Base-by-base conservation (phyloP, 2,888 invertebrate species). In the Cantharis rustica region DNA sequence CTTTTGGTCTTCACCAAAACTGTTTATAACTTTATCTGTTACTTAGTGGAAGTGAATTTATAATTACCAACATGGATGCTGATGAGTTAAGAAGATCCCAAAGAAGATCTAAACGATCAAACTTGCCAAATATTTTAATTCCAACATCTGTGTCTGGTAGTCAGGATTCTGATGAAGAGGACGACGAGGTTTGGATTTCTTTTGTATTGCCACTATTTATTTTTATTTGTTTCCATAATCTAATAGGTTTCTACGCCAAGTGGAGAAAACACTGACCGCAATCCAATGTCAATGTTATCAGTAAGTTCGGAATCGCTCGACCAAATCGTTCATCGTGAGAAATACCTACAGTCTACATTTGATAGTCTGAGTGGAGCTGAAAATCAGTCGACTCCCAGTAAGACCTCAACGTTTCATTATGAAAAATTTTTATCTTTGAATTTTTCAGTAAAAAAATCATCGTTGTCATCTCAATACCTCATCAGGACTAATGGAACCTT, bases 1-100 rank as follows among this genome's bases (percentile, higher is more conserved):
- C 20, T 13, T 16, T 47, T 47, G 1, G n/a, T 47, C 9, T 9
- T 1, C 1, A 10, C 5, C 13, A 5, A 16, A 31, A n/a, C 16
- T 16, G 31, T 10, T 13, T 13, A 31, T 16, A 64, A 66, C 10
- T 27, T 47, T 74, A 72, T 61, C 80, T 73, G 75, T 75, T 79
- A 72, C 71, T 63, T 75, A 88, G 87, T 77, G 88, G 84, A 83
- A 95, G 94, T 76, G 95, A 95, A 84, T 96, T 95, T 85, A 95
- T 95, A 84, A 95, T 96, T 62, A 96, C 95, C 85, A 96, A 96
- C 73, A 95, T 96, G 92, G 95, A 96, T 84, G 95, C 93, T 0
- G 95, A 95, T 61, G 96, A 96, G 84, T 88, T 96, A 75, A 90
- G 96, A 1, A 94, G 94, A 87, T 95, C 94, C 0, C 91, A 94